phyloP scores from a whole-genome alignment of 2,113 vertebrate species.

The Epinephelus moara region DNA sequence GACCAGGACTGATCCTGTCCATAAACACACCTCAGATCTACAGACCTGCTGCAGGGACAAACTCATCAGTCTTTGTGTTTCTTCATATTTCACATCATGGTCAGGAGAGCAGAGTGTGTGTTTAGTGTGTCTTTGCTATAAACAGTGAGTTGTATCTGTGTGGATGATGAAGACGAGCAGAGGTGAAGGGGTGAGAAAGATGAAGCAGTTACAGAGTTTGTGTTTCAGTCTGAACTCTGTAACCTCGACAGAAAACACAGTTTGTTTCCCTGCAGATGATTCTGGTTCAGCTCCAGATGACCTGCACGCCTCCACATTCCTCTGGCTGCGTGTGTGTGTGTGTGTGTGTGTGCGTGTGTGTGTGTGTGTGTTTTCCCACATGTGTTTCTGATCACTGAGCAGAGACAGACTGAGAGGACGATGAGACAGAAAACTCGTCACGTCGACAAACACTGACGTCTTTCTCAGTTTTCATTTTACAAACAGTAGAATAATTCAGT shows the following conservation, averaged over 20 bases:
- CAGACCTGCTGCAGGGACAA: too few species aligned
- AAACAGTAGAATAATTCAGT: not conserved
- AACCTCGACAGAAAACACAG: slow-evolving; percentile 12
- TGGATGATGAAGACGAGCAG: not conserved
- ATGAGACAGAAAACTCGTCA: not conserved
- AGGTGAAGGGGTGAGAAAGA: not conserved
- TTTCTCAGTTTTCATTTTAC: not conserved
- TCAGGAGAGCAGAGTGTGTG: too few species aligned
- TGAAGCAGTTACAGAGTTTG: not conserved
- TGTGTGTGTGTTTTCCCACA: slow-evolving; percentile 2
- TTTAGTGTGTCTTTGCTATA: too few species aligned
- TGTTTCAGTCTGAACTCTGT: slow-evolving; percentile 16
- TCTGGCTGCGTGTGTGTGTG: slow-evolving; percentile 15
- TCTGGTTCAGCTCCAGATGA: slow-evolving; percentile 59
- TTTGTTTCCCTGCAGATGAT: slow-evolving; percentile 44
- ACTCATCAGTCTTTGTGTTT: too few species aligned
- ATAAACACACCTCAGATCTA: too few species aligned
- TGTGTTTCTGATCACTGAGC: slow-evolving; percentile 57
- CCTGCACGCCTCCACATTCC: slow-evolving; percentile 62
- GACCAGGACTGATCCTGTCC: too few species aligned
- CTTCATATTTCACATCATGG: too few species aligned
- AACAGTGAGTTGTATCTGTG: too few species aligned
- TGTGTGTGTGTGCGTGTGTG: slow-evolving; percentile 20
- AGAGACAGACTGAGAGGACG: not conserved
- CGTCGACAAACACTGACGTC: not conserved